Evolutionary conservation across 2,888 invertebrate genomes (phyloP), one percentile per base, ranked within the genome.

Genomic region (Ephialtes manifestator): DNA sequence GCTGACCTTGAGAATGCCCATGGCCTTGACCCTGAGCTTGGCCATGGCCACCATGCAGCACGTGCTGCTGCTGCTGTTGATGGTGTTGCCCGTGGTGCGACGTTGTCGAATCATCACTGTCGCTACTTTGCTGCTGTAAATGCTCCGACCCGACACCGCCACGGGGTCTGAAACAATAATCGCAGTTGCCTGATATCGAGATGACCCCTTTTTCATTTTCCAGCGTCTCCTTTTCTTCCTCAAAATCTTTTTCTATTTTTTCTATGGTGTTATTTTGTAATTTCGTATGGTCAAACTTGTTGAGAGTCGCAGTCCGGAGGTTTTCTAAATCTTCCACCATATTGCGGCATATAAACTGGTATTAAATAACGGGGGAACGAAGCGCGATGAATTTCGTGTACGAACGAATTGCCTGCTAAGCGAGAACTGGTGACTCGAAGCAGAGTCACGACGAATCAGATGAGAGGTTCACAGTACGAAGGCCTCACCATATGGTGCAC

Each of bases 21-120:
- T 91, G 91, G 85, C 82, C 83, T 82, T 89, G 89, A 74, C 91
- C 87, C 76, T 90, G 89, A 83, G 83, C 48, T n/a, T 79, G 82
- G 51, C 68, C 82, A 75, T 83, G 83, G 83, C 87, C 82, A 67
- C 71, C 85, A 67, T 87, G 88, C 86, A 83, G 88, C 46, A 88
- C 87, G 43, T 77, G 77, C 5, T 58, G 77, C 8, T 93, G 88
- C 91, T 92, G 84, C 90, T 93, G 88, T 90, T 92, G 84, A 28
- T 79, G 81, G 35, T 90, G 91, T 15, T 88, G 88, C 43, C 86
- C 87, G 46, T 84, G 88, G 60, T 91, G 89, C 76, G 90, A 86
- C 82, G 91, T 87, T 80, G 92, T 87, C 84, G 92, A 92, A 85
- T 93, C 93, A 92, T 93, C 93, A 89, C 93, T 93, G 89, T 93